Evolutionary conservation across 2,888 invertebrate genomes (phyloP).

Genomic region (Micoletzkya japonica): DNA sequence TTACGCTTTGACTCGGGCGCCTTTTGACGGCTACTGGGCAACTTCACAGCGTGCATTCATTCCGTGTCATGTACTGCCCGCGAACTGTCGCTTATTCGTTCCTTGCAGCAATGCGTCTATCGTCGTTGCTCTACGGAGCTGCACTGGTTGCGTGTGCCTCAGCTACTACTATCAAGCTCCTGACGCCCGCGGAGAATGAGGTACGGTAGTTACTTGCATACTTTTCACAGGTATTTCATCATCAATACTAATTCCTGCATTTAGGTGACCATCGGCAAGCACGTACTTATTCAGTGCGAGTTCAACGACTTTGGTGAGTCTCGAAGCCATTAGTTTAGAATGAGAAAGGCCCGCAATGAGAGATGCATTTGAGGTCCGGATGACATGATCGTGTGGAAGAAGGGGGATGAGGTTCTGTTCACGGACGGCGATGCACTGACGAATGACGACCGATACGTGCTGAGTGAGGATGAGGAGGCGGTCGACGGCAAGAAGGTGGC

Average conservation of each 20-base stretch:
- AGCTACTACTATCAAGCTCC: neutral
- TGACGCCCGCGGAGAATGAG: neutral
- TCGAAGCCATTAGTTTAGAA: neutral
- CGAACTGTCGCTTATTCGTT: too few relatives aligned
- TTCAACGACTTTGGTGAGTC: slow-evolving; percentile 7
- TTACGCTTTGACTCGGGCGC: too few relatives aligned
- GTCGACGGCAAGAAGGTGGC: slow-evolving; percentile 16
- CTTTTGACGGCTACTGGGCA: too few relatives aligned
- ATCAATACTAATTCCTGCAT: neutral
- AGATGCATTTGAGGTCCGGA: slow-evolving; percentile 1
- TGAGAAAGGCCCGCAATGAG: neutral
- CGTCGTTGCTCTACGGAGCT: too few relatives aligned
- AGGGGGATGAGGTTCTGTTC: slow-evolving; percentile 29
- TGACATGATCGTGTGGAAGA: slow-evolving; percentile 32
- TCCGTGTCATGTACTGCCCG: too few relatives aligned
- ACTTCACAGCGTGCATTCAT: too few relatives aligned
- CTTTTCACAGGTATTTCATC: neutral
- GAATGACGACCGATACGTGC: slow-evolving; percentile 29
- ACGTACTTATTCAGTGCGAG: slow-evolving; percentile 2
- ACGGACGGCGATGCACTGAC: slow-evolving; percentile 29
- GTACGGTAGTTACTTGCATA: neutral
- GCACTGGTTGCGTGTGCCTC: too few relatives aligned
- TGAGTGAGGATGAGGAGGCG: slow-evolving; percentile 22
- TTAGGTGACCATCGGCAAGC: neutral
- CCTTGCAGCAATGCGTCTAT: too few relatives aligned